These are phyloP conservation scores for Polymixis flavicincta DNA, from an alignment of 2,888 invertebrate genomes.

Conservation along the genomic window DNA sequence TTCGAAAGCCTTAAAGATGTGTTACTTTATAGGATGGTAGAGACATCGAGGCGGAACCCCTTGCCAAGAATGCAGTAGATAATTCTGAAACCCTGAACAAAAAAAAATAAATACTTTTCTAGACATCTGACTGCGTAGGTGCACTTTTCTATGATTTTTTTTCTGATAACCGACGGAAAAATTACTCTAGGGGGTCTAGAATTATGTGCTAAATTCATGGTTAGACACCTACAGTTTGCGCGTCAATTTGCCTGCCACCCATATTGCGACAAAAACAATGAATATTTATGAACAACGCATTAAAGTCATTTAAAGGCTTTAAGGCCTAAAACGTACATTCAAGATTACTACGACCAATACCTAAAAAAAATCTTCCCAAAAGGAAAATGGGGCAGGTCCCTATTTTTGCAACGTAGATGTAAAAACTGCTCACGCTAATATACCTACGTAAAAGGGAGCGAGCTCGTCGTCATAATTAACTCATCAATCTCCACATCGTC, in stretches of 20 bases:
- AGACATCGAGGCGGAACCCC: too few species aligned
- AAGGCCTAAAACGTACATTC: background rate
- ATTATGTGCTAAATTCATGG: too few species aligned
- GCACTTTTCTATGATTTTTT: too few species aligned
- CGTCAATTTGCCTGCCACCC: too few species aligned
- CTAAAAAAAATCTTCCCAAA: background rate
- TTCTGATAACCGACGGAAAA: too few species aligned
- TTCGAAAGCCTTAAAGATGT: background rate
- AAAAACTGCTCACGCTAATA: conserved; percentile 23
- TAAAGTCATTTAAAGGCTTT: background rate
- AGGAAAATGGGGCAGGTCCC: conserved; percentile 5
- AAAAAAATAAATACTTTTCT: too few species aligned
- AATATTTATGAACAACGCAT: background rate
- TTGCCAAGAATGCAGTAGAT: too few species aligned
- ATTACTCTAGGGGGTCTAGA: too few species aligned
- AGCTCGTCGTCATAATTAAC: conserved; percentile 51
- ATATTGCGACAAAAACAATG: background rate
- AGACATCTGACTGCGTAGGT: too few species aligned
- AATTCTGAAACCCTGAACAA: too few species aligned
- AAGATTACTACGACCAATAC: background rate
- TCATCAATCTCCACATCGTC: conserved; percentile 51
- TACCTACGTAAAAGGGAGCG: background rate
- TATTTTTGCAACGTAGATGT: background rate
- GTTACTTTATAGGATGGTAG: too few species aligned
- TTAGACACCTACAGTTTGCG: too few species aligned